Conservation (phyloP, 2,113 vertebrate genomes). For the Eublepharis macularius region DNA sequence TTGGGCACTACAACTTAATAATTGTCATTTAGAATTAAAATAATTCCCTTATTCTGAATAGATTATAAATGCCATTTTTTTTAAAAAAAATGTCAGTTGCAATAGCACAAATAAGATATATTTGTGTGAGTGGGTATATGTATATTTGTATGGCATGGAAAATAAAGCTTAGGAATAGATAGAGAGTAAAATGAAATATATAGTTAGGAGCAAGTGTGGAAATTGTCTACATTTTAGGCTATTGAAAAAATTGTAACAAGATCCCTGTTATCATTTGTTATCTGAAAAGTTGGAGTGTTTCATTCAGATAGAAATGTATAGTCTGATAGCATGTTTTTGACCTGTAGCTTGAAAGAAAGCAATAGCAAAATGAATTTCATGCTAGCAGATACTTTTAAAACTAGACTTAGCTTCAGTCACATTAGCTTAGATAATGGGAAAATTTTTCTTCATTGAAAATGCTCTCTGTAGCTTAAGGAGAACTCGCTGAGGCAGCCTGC, state of each 20-base stretch:
- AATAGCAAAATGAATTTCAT: constrained; percentile 70
- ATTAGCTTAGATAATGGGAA: constrained; percentile 83
- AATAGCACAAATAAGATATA: neutral
- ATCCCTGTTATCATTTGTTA: constrained; percentile 2
- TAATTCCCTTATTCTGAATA: neutral
- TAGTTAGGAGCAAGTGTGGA: neutral
- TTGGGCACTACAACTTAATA: constrained; percentile 7
- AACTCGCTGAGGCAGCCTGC: constrained; percentile 83
- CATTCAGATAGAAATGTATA: constrained; percentile 37
- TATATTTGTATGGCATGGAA: neutral
- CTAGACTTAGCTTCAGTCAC: constrained; percentile 79
- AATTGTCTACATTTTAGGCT: constrained; percentile 3
- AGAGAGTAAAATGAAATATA: neutral
- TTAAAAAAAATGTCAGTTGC: accelerated
- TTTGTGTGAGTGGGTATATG: neutral
- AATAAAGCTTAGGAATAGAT: neutral
- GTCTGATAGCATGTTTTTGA: constrained; percentile 30
- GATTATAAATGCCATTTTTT: neutral
- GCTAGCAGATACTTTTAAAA: constrained; percentile 75
- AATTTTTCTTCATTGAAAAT: constrained; percentile 83
- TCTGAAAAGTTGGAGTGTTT: constrained; percentile 58
- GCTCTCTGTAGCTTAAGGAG: constrained; percentile 79
- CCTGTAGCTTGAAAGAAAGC: constrained; percentile 59
- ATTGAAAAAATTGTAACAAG: constrained; percentile 4
- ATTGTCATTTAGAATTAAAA: neutral